These are phyloP conservation scores for Solenodon paradoxus DNA, from an alignment of 2,113 vertebrate genomes.

Conservation along the genomic window DNA sequence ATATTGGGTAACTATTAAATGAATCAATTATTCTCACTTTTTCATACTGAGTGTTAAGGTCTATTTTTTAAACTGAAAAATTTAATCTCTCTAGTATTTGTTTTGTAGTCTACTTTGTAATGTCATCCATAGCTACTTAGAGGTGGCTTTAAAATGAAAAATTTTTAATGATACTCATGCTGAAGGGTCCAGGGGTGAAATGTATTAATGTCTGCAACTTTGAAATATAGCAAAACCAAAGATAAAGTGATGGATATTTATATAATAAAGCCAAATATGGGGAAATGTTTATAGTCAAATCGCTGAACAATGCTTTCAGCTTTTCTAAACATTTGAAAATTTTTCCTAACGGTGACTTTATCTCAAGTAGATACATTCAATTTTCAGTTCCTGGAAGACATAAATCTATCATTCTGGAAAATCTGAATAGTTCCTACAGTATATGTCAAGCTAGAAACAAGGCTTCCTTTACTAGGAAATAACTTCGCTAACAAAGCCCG, in stretches of 20 bases:
- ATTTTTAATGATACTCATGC: background rate
- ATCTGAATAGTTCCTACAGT: background rate
- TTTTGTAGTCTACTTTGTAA: background rate
- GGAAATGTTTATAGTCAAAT: background rate
- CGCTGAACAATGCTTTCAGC: background rate
- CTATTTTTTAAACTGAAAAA: background rate
- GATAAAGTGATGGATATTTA: background rate
- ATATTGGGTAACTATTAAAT: background rate
- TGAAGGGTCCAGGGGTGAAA: background rate
- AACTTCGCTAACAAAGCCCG: background rate
- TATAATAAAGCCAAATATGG: background rate
- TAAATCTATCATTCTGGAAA: background rate
- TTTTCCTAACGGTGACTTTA: background rate
- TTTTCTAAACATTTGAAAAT: background rate
- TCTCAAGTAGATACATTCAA: background rate
- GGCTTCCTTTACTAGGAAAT: background rate
- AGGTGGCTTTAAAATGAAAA: background rate
- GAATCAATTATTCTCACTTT: background rate
- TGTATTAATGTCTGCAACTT: background rate
- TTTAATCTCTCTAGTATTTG: background rate
- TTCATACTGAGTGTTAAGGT: background rate
- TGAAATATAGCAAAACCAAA: background rate
- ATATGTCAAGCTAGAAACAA: background rate
- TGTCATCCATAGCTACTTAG: background rate
- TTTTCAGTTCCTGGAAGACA: background rate